Evolutionary conservation across 2,797 vertebrate species (phyloP).

Genomic region (Allobates femoralis): DNA sequence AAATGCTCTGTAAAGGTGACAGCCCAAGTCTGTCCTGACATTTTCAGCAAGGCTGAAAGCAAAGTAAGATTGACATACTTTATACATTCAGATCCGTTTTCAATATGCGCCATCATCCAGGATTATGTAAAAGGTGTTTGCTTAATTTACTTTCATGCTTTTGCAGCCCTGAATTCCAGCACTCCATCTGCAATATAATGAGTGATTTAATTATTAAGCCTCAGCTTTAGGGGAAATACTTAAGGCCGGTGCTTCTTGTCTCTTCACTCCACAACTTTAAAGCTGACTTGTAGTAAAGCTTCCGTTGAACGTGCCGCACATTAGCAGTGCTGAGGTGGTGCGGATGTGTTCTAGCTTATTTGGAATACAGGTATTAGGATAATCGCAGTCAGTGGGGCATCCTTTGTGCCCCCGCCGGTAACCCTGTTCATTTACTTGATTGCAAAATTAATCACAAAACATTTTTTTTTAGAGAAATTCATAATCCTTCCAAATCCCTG

Average conservation of each 20-base stretch:
- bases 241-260: background rate
- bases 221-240: constrained; percentile 28
- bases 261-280: background rate
- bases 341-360: background rate
- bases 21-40: constrained; percentile 15
- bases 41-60: constrained; percentile 22
- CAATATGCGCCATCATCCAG: constrained; percentile 44
- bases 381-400: constrained; percentile 39
- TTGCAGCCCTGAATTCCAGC: constrained; percentile 10
- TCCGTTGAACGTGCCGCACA: background rate
- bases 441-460: constrained; percentile 56
- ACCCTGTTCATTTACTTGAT: constrained; percentile 48
- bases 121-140: constrained; percentile 53
- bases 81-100: constrained; percentile 40
- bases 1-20: background rate
- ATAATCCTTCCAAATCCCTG: constrained; percentile 53
- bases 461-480: constrained; percentile 29
- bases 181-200: constrained; percentile 51
- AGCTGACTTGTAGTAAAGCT: background rate
- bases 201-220: constrained; percentile 52
- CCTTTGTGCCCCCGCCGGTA: constrained; percentile 16
- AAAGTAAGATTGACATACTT: constrained; percentile 52
- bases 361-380: constrained; percentile 50
- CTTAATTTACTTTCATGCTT: constrained; percentile 43
- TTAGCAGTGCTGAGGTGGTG: background rate